A percentile compares a stretch with the other conserved stretches of the same genome.
These are phyloP conservation scores for Triplophysa tibetana DNA, from an alignment of 2,113 vertebrate genomes.

Conservation along the genomic window DNA sequence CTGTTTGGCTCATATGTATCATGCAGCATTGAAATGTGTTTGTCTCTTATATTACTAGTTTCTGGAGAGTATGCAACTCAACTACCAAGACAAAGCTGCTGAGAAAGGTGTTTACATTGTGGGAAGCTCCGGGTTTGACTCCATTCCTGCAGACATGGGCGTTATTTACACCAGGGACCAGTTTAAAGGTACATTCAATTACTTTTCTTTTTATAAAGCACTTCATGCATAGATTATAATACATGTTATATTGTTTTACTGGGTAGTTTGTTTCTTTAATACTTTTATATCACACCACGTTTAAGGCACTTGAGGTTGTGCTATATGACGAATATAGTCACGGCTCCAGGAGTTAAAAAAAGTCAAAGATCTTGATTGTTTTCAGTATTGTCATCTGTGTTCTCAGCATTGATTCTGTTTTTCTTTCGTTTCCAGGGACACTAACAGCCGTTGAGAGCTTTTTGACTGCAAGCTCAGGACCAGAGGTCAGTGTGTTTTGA, in stretches of 20 bases:
- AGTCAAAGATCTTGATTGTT: not conserved
- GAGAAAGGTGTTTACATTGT: conserved; percentile 88
- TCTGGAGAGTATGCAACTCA: conserved; percentile 88
- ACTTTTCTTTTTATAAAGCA: too few species aligned
- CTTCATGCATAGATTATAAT: too few species aligned
- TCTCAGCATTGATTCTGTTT: not conserved
- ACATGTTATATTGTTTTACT: too few species aligned
- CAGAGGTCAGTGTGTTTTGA: conserved; percentile 77
- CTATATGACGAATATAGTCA: too few species aligned
- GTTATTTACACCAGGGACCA: conserved; percentile 88
- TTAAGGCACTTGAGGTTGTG: too few species aligned
- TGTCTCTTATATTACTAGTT: conserved; percentile 73
- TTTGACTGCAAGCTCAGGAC: conserved; percentile 78
- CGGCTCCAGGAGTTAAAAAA: too few species aligned
- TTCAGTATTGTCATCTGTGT: not conserved
- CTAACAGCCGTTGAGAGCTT: conserved; percentile 93
- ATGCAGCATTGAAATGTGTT: not conserved
- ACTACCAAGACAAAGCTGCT: conserved; percentile 84
- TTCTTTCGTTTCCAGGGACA: conserved; percentile 74
- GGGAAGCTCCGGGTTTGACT: conserved; percentile 96
- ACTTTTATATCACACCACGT: too few species aligned
- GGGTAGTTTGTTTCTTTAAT: too few species aligned
- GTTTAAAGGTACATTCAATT: conserved; percentile 79
- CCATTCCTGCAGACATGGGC: conserved; percentile 93
- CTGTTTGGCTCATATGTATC: not conserved